Base-by-base conservation (phyloP, 2,797 vertebrate genomes). In the Mormyrus proboscirostris region DNA sequence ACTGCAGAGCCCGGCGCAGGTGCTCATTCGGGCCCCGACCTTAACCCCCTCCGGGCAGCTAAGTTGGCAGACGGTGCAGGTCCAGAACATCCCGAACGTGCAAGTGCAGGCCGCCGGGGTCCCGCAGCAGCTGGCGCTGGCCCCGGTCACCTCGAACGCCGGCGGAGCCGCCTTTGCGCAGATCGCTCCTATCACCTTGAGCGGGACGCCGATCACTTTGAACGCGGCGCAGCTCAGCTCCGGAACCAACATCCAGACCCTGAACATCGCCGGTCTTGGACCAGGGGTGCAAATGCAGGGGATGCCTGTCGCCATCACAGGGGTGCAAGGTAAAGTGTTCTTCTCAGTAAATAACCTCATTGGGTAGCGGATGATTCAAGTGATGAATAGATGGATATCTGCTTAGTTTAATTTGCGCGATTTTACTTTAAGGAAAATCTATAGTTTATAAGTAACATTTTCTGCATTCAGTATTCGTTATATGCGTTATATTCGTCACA, bases 41-140 rank as follows among this genome's bases (percentile, higher is more conserved):
- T 94, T 99, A 93, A 98, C 97, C 29, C 97, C 99, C 12, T 98
- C 97, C 47, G 99, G 99, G 79, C 98, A 99, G 94, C 97, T 99
- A 94, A 99, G 97, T 93, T 99, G 99, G 99, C 99, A 99, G 92
- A 99, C 98, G 25, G 96, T 99, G 89, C 99, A 99, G 94, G 96
- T 99, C 92, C 98, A 97, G 92, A 97, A 96, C 92, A 94, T 98
- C 0, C 96, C 98, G 57, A 90, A 95, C 90, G 96, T 98, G 93
- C 97, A 98, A 86, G 96, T 97, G 91, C 96, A 99, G 89, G 98
- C 98, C 73, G 92, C 98, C n/a, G 96, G 97, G 1, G 65, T 99
- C 91, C 97, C 97, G 55, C 98, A 99, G 91, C 98, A 99, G 44
- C 94, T 99, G 86, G 99, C 98, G 8, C 95, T 99, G 92, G 97